These are phyloP conservation scores for Pocillopora grandis DNA, from an alignment of 92 coral and sea anemone genomes.

Conservation along the genomic window DNA sequence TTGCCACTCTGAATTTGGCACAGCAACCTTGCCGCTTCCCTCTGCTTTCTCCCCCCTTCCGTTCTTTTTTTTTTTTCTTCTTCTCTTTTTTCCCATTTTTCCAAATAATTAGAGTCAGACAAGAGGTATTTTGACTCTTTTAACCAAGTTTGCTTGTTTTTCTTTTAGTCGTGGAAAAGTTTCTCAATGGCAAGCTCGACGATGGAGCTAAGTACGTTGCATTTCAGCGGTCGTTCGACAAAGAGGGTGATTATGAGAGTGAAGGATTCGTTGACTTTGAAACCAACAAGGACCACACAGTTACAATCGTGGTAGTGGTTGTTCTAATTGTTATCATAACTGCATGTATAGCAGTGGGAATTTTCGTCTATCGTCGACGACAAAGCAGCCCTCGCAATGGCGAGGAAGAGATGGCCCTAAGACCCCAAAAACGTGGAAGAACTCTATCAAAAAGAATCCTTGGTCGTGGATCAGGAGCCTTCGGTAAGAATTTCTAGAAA, in stretches of 20 bases:
- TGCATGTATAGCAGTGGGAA: not conserved
- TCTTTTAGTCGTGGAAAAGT: not conserved
- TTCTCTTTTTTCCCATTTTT: no score
- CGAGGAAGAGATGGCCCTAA: conserved; percentile 23
- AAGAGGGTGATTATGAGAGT: not conserved
- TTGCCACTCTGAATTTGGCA: no score
- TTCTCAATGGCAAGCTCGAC: conserved; percentile 31
- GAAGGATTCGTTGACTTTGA: conserved; percentile 1
- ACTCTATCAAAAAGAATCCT: conserved; percentile 10
- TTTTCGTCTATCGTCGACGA: conserved; percentile 33
- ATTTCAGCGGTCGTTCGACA: conserved; percentile 39
- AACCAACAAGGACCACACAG: conserved; percentile 22
- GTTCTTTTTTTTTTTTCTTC: no score
- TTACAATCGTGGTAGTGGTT: not conserved
- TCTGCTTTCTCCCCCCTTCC: no score
- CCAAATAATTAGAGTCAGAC: no score
- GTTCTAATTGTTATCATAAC: not conserved
- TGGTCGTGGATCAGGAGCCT: conserved; percentile 2
- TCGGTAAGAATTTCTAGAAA: conserved; percentile 3
- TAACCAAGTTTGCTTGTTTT: not conserved
- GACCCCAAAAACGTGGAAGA: not conserved
- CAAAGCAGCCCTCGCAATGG: not conserved
- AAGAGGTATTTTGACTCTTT: no score
- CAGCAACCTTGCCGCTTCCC: no score
- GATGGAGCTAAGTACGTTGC: conserved; percentile 24